Conservation (phyloP, 2,113 vertebrate species). For the Actenoides lindsayi region DNA sequence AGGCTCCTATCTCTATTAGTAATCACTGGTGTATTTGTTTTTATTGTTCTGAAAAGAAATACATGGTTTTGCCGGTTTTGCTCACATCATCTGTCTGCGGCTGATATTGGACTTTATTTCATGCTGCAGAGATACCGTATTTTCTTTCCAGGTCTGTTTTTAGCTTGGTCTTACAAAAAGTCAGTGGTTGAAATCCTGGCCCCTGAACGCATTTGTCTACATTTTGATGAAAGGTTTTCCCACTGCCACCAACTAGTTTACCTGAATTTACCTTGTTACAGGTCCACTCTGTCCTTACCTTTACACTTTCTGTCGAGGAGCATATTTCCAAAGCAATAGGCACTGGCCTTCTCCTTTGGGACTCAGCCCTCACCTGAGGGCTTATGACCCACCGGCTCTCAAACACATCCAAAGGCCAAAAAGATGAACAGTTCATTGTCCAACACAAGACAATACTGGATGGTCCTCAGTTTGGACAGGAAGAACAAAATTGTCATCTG, state of each 20-base stretch:
- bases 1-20: not conserved
- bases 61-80: constrained; percentile 24
- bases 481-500: not conserved
- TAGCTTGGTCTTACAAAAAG: not conserved
- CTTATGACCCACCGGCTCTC: not conserved
- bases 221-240: not conserved
- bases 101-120: not conserved
- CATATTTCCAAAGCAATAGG: not conserved
- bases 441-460: not conserved
- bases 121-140: not conserved
- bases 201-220: not conserved
- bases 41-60: constrained; percentile 45
- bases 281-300: not conserved
- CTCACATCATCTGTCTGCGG: not conserved
- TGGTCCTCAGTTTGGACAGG: fast-evolving
- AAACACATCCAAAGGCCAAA: not conserved
- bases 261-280: not conserved
- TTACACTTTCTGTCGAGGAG: not conserved
- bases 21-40: not conserved
- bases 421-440: not conserved
- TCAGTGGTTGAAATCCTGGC: not conserved
- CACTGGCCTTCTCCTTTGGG: not conserved
- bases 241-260: not conserved
- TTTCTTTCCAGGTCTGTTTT: constrained; percentile 32
- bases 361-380: not conserved